A percentile compares a stretch with the other conserved stretches of the same genome.
Conservation (phyloP, 2,888 invertebrate species). For the Pristionchus exspectatus region DNA sequence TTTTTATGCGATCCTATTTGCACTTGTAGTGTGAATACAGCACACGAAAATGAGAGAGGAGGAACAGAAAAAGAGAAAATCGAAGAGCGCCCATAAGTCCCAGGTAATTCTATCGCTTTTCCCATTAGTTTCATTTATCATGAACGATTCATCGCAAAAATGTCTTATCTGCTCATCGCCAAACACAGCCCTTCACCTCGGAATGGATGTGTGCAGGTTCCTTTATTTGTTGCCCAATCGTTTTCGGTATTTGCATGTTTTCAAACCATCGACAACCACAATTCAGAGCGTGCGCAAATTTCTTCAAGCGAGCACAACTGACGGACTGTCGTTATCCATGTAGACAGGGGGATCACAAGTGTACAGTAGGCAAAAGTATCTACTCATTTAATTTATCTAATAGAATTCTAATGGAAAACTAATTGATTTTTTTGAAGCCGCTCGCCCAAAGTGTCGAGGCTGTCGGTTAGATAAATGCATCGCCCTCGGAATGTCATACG, state of each 20-base stretch:
- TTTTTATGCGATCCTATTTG: neutral
- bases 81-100: neutral
- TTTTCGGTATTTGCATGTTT: too few species aligned
- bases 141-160: neutral
- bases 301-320: neutral
- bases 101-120: neutral
- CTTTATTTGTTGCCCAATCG: too few species aligned
- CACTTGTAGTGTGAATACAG: neutral
- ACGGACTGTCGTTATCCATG: neutral
- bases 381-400: too few species aligned
- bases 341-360: neutral
- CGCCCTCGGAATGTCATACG: neutral
- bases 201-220: neutral
- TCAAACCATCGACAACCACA: too few species aligned
- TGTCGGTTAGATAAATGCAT: neutral
- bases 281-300: neutral
- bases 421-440: neutral
- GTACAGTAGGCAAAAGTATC: neutral
- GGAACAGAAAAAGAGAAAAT: neutral
- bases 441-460: neutral
- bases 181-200: neutral
- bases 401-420: too few species aligned
- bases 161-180: neutral
- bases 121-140: too few species aligned
- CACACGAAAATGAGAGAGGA: neutral